Base-by-base conservation (phyloP, 2,888 invertebrate genomes). In the Philhelius pedissequus region DNA sequence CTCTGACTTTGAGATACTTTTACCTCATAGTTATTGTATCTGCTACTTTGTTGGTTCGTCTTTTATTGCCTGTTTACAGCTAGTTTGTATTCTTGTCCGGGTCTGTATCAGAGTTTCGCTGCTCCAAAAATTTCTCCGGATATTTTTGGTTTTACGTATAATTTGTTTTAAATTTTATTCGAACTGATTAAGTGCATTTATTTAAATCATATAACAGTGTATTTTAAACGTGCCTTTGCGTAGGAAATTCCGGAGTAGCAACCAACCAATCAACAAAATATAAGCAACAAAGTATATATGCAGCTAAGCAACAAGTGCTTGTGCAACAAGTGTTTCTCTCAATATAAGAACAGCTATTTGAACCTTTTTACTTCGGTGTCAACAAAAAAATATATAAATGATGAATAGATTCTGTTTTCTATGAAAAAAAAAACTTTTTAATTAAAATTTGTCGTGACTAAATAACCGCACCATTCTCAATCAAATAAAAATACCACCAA, bases 251-350 rank as follows among this genome's bases (percentile, higher is more conserved):
- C 56, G 50, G 45, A 56, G 25, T 25, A 66, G 45, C 27, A 69
- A 35, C 22, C 35, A 52, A 18, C 32, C 48, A 52, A 22, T 27
- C 50, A 11, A 5, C 45, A 66, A 50, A n/a, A n/a, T n/a, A 43
- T 15, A 71, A 66, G 54, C 40, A 60, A 43, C 8, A 60, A n/a
- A 5, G 6, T 27, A 40, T n/a, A 50, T 9, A 45, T 25, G 27
- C 27, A 45, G 38, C 64, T 15, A n/a, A 70, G 30, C 54, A 73
- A 78, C 73, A 77, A 82, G 82, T 83, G 73, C 58, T 43, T 78
- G 30, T 70, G 74, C 82, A 82, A 82, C 77, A 82, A 82, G 73
- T 77, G 73, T 71, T 62, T 60, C 15, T 27, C n/a, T n/a, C n/a
- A n/a, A n/a, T 8, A 25, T 50, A 18, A 70, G 69, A 70, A 25